phyloP scores from a whole-genome alignment of 1,140 invertebrate species.

The Drosophila miranda region DNA sequence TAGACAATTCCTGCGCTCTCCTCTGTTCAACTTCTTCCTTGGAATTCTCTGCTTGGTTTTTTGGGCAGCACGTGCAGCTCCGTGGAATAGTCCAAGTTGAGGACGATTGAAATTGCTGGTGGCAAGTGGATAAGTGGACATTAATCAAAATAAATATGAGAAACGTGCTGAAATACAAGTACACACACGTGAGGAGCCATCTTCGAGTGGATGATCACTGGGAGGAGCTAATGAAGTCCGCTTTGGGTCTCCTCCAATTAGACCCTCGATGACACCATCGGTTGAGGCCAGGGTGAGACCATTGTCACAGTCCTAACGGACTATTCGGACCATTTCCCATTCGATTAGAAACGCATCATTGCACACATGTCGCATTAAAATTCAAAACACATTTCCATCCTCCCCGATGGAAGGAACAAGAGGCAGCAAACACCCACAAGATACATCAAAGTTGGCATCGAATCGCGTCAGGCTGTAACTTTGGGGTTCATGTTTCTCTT shows the following conservation, averaged over 20 bases:
- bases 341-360: constrained; percentile 23
- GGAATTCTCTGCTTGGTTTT: constrained; percentile 4
- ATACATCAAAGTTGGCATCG: constrained; percentile 67
- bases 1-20: constrained; percentile 56
- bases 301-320: neutral
- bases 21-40: neutral
- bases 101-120: constrained; percentile 77
- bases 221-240: constrained; percentile 22
- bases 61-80: constrained; percentile 28
- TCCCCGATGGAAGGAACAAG: neutral
- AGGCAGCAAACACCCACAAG: constrained; percentile 30
- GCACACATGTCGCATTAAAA: constrained; percentile 52
- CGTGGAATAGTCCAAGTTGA: constrained; percentile 25
- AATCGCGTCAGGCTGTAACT: constrained; percentile 18
- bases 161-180: constrained; percentile 75
- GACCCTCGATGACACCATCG: neutral
- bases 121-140: constrained; percentile 79
- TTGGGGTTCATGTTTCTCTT: constrained; percentile 14
- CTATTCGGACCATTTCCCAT: constrained; percentile 1
- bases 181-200: constrained; percentile 29
- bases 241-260: constrained; percentile 20
- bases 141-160: constrained; percentile 80
- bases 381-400: constrained; percentile 60
- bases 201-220: constrained; percentile 1
- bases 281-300: too few species aligned